A percentile compares a stretch with the other conserved stretches of the same genome.
These are phyloP conservation scores for Zaprionus inermis DNA, from an alignment of 1,140 invertebrate genomes.

Conservation along the genomic window DNA sequence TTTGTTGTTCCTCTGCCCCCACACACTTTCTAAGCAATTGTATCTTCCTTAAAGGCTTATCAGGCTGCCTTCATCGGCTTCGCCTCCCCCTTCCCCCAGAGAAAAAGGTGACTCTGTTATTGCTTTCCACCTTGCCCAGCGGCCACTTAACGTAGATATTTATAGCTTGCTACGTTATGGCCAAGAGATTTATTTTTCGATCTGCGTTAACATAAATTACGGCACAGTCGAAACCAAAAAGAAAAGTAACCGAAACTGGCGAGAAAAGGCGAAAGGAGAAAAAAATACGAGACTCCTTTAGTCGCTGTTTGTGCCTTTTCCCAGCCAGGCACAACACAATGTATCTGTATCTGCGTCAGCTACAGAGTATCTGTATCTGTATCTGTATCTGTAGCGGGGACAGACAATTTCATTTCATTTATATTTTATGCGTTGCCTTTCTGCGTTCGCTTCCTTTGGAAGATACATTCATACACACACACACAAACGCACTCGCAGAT, in stretches of 20 bases:
- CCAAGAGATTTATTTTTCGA: conserved; percentile 72
- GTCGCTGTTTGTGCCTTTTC: conserved; percentile 15
- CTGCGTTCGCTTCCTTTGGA: conserved; percentile 42
- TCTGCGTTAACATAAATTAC: conserved; percentile 78
- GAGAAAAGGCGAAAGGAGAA: conserved; percentile 17
- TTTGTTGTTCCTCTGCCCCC: background rate
- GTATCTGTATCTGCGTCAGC: background rate
- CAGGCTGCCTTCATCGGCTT: conserved; percentile 19
- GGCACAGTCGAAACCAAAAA: conserved; percentile 14
- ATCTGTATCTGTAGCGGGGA: conserved; percentile 18
- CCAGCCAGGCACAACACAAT: conserved; percentile 36
- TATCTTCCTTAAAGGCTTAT: conserved; percentile 25
- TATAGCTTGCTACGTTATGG: conserved; percentile 47
- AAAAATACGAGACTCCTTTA: conserved; percentile 33
- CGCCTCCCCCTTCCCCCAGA: background rate
- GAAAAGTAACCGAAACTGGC: background rate
- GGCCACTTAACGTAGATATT: conserved; percentile 44
- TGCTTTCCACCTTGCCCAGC: conserved; percentile 33
- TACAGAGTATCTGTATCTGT: conserved; percentile 10
- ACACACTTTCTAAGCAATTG: background rate
- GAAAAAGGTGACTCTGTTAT: conserved; percentile 1
- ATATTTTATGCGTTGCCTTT: conserved; percentile 55
- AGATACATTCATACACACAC: conserved; percentile 52
- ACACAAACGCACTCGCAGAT: conserved; percentile 13
- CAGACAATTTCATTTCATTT: conserved; percentile 64